phyloP scores from a whole-genome alignment of 1,140 invertebrate species.

The Drosophila chauvacae region DNA sequence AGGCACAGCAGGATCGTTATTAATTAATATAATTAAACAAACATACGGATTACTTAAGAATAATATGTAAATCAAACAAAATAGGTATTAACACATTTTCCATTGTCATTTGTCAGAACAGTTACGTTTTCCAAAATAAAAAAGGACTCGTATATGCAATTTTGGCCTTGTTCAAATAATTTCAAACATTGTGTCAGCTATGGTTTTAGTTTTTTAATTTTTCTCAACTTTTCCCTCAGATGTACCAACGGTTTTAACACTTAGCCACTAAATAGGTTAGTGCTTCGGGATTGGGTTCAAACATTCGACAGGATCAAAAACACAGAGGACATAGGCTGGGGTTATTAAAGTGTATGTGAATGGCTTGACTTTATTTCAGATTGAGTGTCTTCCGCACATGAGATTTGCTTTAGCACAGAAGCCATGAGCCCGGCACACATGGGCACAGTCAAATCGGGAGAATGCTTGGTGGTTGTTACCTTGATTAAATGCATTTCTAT shows the following conservation, averaged over 20 bases:
- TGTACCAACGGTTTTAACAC: conserved; percentile 35
- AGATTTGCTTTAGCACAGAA: conserved; percentile 69
- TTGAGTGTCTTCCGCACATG: conserved; percentile 28
- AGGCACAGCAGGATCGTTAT: conserved; percentile 54
- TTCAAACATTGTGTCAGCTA: conserved; percentile 85
- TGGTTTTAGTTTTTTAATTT: conserved; percentile 60
- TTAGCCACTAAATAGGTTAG: conserved; percentile 31
- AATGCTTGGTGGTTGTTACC: conserved; percentile 52
- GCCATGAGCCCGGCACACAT: conserved; percentile 34
- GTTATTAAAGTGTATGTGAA: conserved; percentile 5
- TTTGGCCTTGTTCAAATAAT: conserved; percentile 53
- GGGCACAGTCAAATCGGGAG: conserved; percentile 33
- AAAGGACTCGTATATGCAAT: conserved; percentile 35
- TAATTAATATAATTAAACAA: conserved; percentile 69
- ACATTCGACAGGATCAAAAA: conserved; percentile 53
- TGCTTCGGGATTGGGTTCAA: conserved; percentile 42
- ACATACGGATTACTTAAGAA: conserved; percentile 74
- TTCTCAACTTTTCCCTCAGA: conserved; percentile 44
- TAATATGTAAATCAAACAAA: conserved; percentile 72
- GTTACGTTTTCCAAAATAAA: conserved; percentile 57
- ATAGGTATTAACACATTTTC: conserved; percentile 74
- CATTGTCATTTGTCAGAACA: conserved; percentile 27
- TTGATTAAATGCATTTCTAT: conserved; percentile 63
- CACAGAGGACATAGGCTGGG: conserved; percentile 61
- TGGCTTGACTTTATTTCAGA: conserved; percentile 20